A percentile compares a stretch with the other conserved stretches of the same genome.
phyloP scores from a whole-genome alignment of 1,140 invertebrate genomes.

The Geopemphigus sp. region DNA sequence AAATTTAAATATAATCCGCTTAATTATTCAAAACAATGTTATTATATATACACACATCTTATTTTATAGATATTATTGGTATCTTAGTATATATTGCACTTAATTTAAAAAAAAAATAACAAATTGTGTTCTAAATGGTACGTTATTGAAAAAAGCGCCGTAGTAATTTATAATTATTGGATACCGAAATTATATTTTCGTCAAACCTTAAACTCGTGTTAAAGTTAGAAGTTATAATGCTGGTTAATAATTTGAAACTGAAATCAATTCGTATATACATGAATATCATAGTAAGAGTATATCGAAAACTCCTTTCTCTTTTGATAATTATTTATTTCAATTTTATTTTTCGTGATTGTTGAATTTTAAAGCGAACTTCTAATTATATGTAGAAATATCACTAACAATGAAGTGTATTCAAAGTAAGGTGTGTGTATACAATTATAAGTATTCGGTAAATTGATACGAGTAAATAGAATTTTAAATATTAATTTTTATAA shows the following conservation, averaged over 20 bases:
- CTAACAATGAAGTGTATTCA: no score
- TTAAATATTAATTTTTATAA: no score
- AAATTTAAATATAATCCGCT: no score
- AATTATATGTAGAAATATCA: no score
- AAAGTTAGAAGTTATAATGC: background rate
- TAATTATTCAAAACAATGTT: no score
- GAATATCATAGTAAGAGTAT: background rate
- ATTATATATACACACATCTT: no score
- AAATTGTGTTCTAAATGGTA: no score
- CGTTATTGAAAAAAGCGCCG: background rate
- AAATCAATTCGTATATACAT: background rate
- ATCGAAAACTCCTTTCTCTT: background rate
- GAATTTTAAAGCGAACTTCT: background rate
- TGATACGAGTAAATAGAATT: no score
- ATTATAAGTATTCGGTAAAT: no score
- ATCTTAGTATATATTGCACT: no score
- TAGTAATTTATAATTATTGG: background rate
- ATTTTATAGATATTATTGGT: no score
- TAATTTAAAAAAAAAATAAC: background rate
- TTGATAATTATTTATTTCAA: slow-evolving; percentile 11
- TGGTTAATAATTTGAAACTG: background rate
- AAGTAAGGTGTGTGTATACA: no score
- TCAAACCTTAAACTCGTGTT: background rate
- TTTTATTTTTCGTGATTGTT: background rate
- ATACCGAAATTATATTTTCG: background rate